Conservation (phyloP, 2,797 vertebrate species). For the Myotis daubentonii region DNA sequence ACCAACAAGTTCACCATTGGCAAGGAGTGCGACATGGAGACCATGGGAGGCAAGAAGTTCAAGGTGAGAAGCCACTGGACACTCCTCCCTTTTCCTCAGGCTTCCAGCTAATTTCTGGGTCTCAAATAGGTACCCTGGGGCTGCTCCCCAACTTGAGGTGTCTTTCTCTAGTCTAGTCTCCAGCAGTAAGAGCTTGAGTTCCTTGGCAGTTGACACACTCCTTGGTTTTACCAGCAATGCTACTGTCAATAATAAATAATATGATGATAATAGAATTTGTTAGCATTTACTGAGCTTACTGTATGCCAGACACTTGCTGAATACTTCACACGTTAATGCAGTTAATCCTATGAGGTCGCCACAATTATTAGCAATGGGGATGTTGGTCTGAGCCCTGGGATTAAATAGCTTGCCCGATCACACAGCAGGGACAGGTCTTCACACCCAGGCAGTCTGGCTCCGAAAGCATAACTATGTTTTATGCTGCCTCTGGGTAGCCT, state of each 20-base stretch:
- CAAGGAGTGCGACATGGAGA: slow-evolving; percentile 91
- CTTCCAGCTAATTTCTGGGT: background rate
- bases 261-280: background rate
- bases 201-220: background rate
- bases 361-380: background rate
- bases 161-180: background rate
- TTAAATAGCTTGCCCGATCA: background rate
- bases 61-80: slow-evolving; percentile 85
- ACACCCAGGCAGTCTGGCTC: background rate
- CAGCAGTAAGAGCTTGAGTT: background rate
- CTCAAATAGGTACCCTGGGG: background rate
- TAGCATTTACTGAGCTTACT: background rate
- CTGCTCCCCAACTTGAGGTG: background rate
- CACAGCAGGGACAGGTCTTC: background rate
- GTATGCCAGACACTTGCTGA: background rate
- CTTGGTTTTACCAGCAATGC: background rate
- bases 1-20: slow-evolving; percentile 90
- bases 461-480: background rate
- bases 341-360: background rate
- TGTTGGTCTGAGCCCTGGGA: background rate
- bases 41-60: slow-evolving; percentile 89
- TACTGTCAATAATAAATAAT: rapidly evolving
- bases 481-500: background rate
- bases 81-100: background rate
- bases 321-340: background rate